Evolutionary conservation across 2,797 vertebrate species (phyloP).

Genomic region (Todus mexicanus): DNA sequence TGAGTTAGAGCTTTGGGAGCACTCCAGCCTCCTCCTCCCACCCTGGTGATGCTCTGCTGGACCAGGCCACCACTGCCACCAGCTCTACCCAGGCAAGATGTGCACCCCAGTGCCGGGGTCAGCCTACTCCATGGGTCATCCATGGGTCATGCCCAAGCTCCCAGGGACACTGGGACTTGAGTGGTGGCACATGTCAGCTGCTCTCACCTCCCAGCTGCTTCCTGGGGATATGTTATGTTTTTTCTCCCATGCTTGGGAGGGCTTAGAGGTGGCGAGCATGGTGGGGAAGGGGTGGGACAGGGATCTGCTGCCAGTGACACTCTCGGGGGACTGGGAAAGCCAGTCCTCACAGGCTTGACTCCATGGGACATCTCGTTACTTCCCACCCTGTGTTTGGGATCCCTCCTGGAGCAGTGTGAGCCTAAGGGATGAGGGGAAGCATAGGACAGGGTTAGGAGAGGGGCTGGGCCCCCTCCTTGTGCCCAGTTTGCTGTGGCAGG

Average conservation of each 20-base stretch:
- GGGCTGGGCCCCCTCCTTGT: neutral
- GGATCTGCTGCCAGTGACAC: neutral
- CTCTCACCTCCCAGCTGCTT: neutral
- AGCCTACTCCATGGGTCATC: accelerated
- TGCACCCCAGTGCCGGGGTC: neutral
- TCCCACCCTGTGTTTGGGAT: neutral
- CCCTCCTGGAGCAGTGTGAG: neutral
- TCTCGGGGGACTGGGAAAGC: neutral
- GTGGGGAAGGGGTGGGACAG: neutral
- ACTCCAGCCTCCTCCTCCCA: neutral
- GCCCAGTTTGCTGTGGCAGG: accelerated
- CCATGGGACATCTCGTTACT: neutral
- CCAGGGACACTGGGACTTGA: accelerated
- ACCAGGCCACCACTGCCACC: neutral
- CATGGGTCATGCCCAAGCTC: neutral
- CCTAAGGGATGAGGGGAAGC: neutral
- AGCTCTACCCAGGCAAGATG: neutral
- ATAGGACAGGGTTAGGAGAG: accelerated
- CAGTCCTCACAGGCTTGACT: neutral
- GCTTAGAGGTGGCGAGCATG: accelerated
- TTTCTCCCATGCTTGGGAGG: accelerated
- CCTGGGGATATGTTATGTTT: accelerated
- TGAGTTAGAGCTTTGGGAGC: neutral
- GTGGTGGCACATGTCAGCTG: neutral
- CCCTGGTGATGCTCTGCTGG: neutral